A percentile compares a stretch with the other conserved stretches of the same genome.
Evolutionary conservation across 2,888 invertebrate species (phyloP).

Genomic region (Lochmaea capreae): DNA sequence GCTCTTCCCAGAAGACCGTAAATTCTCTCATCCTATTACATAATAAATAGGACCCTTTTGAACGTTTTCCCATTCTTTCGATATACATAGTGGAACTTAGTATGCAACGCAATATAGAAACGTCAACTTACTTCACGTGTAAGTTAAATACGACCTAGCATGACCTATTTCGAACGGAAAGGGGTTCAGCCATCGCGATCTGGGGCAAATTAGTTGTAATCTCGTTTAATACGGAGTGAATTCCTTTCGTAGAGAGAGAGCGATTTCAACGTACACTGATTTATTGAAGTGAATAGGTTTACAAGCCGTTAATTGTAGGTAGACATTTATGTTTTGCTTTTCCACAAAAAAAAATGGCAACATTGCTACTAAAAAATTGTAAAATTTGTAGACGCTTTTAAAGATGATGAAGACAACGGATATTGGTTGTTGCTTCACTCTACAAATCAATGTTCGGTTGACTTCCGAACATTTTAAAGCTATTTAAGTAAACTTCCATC

Average conservation of each 20-base stretch:
- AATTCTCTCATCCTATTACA: background rate
- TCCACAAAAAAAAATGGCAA: too few species aligned
- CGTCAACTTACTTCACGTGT: background rate
- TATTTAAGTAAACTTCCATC: too few species aligned
- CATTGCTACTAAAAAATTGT: too few species aligned
- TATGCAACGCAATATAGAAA: background rate
- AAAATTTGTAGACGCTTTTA: too few species aligned
- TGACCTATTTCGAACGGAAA: background rate
- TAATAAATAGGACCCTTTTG: background rate
- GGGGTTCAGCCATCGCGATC: background rate
- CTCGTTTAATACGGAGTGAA: background rate
- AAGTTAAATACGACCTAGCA: background rate
- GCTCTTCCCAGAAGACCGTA: background rate
- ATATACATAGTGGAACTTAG: background rate
- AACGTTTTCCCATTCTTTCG: background rate
- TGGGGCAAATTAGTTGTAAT: background rate
- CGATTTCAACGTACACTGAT: too few species aligned
- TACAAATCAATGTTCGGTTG: too few species aligned
- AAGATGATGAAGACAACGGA: too few species aligned
- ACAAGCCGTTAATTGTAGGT: too few species aligned
- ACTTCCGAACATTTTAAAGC: too few species aligned
- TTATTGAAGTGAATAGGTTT: too few species aligned
- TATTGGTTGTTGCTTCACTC: too few species aligned
- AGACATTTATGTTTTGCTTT: too few species aligned
- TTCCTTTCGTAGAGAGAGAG: background rate